A percentile compares a stretch with the other conserved stretches of the same genome.
These are phyloP conservation scores for Auanema sp. DNA, from an alignment of 2,888 invertebrate genomes.

Conservation along the genomic window DNA sequence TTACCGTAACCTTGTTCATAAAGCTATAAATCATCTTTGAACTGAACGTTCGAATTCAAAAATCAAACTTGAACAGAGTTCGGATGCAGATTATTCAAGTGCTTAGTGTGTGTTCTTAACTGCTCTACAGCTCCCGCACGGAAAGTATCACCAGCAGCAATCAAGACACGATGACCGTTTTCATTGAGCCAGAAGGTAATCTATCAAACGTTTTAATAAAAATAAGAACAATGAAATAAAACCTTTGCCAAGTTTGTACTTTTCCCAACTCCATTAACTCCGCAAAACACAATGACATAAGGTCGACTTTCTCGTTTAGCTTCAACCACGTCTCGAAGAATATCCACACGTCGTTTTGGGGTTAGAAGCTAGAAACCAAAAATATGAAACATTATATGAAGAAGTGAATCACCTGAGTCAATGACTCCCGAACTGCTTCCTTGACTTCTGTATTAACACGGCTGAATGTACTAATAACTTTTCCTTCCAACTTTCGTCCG, in stretches of 20 bases:
- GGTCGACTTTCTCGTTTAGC: constrained; percentile 81
- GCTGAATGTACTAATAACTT: constrained; percentile 84
- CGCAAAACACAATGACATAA: constrained; percentile 94
- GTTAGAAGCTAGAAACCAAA: constrained; percentile 76
- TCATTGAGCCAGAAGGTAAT: constrained; percentile 99
- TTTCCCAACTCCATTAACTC: constrained; percentile 98
- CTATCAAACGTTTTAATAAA: constrained; percentile 62
- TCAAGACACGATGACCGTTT: constrained; percentile 90
- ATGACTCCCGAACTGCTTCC: constrained; percentile 82
- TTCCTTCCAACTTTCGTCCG: constrained; percentile 57
- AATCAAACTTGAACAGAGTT: constrained; percentile 34
- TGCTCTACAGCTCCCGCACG: constrained; percentile 96
- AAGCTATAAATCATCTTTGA: constrained; percentile 74
- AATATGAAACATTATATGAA: neutral
- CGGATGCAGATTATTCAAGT: constrained; percentile 90
- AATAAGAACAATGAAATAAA: neutral
- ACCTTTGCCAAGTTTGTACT: constrained; percentile 95
- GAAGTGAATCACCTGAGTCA: constrained; percentile 71
- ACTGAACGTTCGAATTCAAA: neutral
- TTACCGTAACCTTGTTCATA: constrained; percentile 99
- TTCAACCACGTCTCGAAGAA: constrained; percentile 90
- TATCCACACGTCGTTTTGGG: constrained; percentile 90
- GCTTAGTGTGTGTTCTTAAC: constrained; percentile 87
- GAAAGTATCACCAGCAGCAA: constrained; percentile 99
- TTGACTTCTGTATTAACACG: constrained; percentile 84